Evolutionary conservation across 2,113 vertebrate species (phyloP), one percentile per base, ranked within the genome.

Genomic region (Gobio gobio): DNA sequence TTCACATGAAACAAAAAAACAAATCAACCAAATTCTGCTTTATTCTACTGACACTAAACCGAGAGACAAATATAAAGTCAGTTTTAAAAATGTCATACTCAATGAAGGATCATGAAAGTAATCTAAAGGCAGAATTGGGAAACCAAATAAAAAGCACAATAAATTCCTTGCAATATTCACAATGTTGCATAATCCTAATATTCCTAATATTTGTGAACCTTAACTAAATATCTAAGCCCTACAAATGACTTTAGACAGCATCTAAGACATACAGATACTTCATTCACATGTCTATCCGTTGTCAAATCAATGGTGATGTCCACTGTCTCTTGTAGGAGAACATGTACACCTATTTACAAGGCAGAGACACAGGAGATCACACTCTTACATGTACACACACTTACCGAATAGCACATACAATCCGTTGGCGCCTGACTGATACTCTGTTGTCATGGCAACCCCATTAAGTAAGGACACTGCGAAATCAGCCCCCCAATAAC

Each of bases 381-480:
- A 83, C 87, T 84, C 88, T 76, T 85, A 36, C 20, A 78, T 64
- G 47, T 51, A 51, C 51, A 49, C 85, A 33, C 24, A 54, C 88
- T 79, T 36, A 56, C 76, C n/a, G 61, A 81, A 76, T 64, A 84
- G 76, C 61, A 78, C 36, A 61, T 78, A 85, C 56, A 78, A 90
- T 87, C 89, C 83, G 83, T 88, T 90, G 86, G 87, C 85, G 90
- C 88, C 92, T 92, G 87, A 90, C 90, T 93, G 93, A 92, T 92
- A 94, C 91, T 89, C 87, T 90, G 94, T 95, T 93, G 94, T 94
- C 94, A 95, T 94, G 91, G 93, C 92, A 95, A 95, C 94, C 90
- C 92, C 89, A 93, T 95, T 94, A 95, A 93, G 93, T 91, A 92
- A 94, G 93, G 93, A 94, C 92, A 93, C 90, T 91, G 90, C 90